Evolutionary conservation across 1,140 invertebrate species (phyloP), one percentile per base, ranked within the genome.

Genomic region (Gryllus bimaculatus): DNA sequence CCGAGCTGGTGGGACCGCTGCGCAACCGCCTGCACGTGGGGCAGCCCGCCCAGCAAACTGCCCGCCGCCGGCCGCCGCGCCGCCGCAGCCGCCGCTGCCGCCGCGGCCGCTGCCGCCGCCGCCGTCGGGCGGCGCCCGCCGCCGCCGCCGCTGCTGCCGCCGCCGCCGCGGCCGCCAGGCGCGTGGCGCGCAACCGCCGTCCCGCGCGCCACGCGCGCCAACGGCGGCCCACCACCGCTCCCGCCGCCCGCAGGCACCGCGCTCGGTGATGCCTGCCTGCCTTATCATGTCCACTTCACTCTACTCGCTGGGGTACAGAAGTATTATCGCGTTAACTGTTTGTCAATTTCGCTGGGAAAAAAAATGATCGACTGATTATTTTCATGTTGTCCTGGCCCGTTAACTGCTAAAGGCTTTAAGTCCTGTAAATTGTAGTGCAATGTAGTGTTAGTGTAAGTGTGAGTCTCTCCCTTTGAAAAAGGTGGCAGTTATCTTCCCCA

Each of bases 1-100:
- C 94, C 75, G 95, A 96, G 87, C 87, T 97, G 87, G 93, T 96
- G 82, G 93, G n/a, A n/a, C 94, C 86, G 93, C 94, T 78, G 73
- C n/a, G 73, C 80, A 81, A 76, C 74, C 80, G 54, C 48, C 54
- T 13, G 80, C 78, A 90, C 90, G 83, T 90, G 90, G 81, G 87
- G 87, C 79, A 84, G 84, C 49, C 81, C 84, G 75, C 84, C 73
- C 73, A 48, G 75, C 49, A n/a, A n/a, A 13, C 79, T n/a, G 15
- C 74, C n/a, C 13, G 26, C 78, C 39, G 73, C 78, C 48, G 15
- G 75, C 48, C 74, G 75, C 49, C 18, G n/a, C 15, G 15, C 74
- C 13, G 49, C 78, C 18, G 77, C 78, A 47, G 15, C 78, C 47
- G 48, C 80, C n/a, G 48, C 80, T 8, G 79, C 79, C 79, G 18